phyloP scores from a whole-genome alignment of 2,797 vertebrate species.

The Spea hammondii region DNA sequence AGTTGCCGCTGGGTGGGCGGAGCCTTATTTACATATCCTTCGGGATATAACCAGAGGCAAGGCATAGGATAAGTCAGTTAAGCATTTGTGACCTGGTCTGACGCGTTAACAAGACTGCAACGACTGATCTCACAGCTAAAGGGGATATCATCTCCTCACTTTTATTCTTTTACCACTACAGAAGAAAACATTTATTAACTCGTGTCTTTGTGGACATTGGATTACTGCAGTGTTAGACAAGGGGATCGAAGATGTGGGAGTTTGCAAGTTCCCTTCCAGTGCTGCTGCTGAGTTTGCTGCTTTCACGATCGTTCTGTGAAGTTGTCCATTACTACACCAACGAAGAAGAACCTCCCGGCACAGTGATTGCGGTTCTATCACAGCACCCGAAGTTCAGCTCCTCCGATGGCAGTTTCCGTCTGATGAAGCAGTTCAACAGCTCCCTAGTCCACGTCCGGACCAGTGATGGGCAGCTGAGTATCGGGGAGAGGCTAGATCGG shows the following conservation, averaged over 20 bases:
- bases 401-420: constrained; percentile 63
- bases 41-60: constrained; percentile 15
- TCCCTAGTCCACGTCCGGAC: constrained; percentile 66
- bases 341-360: constrained; percentile 67
- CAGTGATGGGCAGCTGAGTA: constrained; percentile 63
- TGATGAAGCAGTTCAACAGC: constrained; percentile 70
- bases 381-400: constrained; percentile 67
- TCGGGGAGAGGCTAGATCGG: constrained; percentile 66
- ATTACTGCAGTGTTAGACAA: not conserved
- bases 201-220: constrained; percentile 10
- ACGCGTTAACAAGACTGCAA: constrained; percentile 21
- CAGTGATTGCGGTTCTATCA: constrained; percentile 67
- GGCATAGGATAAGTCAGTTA: constrained; percentile 22
- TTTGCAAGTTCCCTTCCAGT: not conserved
- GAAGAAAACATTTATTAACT: not conserved
- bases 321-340: constrained; percentile 67
- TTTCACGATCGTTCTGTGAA: constrained; percentile 54
- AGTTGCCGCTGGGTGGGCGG: constrained; percentile 22
- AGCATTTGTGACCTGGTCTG: constrained; percentile 5
- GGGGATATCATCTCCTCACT: not conserved
- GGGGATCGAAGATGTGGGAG: constrained; percentile 20
- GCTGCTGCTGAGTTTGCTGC: constrained; percentile 55
- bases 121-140: constrained; percentile 32
- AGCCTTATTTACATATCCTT: constrained; percentile 43
- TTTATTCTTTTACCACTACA: constrained; percentile 5